A percentile compares a stretch with the other conserved stretches of the same genome.
Conservation (phyloP, 2,888 invertebrate genomes). For the Dryococelus australis region DNA sequence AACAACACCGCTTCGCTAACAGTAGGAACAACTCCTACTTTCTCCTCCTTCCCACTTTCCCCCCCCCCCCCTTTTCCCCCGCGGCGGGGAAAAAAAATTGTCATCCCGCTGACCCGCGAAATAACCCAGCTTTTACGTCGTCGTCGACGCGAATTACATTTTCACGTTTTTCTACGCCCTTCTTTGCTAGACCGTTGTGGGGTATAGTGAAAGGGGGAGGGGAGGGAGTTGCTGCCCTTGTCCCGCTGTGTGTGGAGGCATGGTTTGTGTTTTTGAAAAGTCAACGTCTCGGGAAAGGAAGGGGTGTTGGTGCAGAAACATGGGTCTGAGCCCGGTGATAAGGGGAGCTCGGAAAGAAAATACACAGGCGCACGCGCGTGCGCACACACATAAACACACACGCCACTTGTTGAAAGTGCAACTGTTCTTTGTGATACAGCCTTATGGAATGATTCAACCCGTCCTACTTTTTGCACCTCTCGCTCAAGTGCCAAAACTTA, state of each 20-base stretch:
- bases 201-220: too few relatives aligned
- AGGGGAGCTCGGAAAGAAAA: too few relatives aligned
- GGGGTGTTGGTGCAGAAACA: neutral
- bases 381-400: too few relatives aligned
- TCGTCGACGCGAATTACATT: constrained; percentile 3
- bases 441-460: too few relatives aligned
- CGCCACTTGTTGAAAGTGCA: too few relatives aligned
- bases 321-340: too few relatives aligned
- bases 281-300: neutral
- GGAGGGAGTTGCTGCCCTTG: neutral
- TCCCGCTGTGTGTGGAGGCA: neutral
- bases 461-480: too few relatives aligned
- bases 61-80: neutral
- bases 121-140: neutral
- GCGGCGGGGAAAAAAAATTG: neutral
- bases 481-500: too few relatives aligned
- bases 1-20: neutral
- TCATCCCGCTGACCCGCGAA: neutral
- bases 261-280: neutral
- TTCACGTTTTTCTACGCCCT: neutral
- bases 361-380: too few relatives aligned
- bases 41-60: neutral
- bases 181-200: neutral
- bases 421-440: too few relatives aligned
- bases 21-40: neutral